Percentiles rank a stretch among this genome's conserved stretches.
These are phyloP conservation scores for Elaphurus davidianus DNA, from an alignment of 2,113 vertebrate genomes.

Conservation along the genomic window DNA sequence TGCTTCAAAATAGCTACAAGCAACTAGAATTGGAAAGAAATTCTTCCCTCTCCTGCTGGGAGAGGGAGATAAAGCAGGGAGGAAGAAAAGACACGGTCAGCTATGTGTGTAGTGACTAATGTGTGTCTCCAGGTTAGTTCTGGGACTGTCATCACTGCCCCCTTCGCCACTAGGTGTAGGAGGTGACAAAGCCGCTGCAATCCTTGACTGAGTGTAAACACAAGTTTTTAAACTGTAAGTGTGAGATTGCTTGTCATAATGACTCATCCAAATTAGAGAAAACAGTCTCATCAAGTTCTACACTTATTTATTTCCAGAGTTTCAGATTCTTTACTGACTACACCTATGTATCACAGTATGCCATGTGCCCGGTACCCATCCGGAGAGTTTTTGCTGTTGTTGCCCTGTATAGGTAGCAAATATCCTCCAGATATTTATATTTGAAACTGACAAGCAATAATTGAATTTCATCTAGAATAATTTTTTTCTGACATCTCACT, in stretches of 20 bases:
- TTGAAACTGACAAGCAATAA: neutral
- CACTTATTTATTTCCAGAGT: neutral
- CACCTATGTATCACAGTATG: neutral
- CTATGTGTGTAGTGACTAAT: rapidly evolving
- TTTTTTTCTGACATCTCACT: neutral
- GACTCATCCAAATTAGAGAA: neutral
- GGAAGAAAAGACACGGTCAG: neutral
- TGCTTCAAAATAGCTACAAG: neutral
- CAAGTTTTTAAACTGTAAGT: neutral
- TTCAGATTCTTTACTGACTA: neutral
- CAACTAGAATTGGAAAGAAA: neutral
- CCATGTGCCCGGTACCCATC: rapidly evolving
- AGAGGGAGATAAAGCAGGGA: neutral
- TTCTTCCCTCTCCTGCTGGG: neutral
- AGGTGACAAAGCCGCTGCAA: neutral
- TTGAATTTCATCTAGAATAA: neutral
- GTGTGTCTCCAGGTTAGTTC: neutral
- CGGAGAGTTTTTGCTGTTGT: neutral
- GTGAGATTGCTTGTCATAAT: neutral
- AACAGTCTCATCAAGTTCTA: neutral
- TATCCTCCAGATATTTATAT: neutral
- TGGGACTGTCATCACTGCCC: neutral
- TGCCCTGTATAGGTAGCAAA: neutral
- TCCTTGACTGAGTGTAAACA: neutral
- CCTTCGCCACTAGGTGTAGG: neutral